Evolutionary conservation across 2,888 invertebrate species (phyloP), one percentile per base, ranked within the genome.

Genomic region (Thecophora atra): DNA sequence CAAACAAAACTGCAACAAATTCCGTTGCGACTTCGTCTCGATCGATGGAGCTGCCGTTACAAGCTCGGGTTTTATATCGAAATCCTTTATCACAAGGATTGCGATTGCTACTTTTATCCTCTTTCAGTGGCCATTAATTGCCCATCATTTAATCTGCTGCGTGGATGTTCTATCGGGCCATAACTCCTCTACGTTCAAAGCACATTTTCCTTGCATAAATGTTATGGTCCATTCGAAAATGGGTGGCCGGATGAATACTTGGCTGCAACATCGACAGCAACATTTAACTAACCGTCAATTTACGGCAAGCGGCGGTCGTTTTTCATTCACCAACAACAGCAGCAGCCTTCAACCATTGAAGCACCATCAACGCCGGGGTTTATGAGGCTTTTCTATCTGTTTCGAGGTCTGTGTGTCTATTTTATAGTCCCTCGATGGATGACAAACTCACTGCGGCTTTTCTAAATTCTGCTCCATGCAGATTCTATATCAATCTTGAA

Each of bases 201-300:
- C 21, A 13, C 8, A 54, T 1, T 3, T 21, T 54, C 54, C 19
- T 5, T 6, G 3, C 24, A 19, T 54, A 54, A 54, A 54, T 11
- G 19, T 54, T 54, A 19, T 21, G 54, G 21, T 19, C 21, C 21
- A 21, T 21, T 15, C 54, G 4, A 54, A n/a, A 51, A 51, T 17
- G 51, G 54, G 54, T 21, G 19, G 54, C 24, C 24, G 19, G 24
- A 54, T 24, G 54, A 54, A 58, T 6, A 7, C 58, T 56, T 68
- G 30, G 37, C 54, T 67, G 11, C 68, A 58, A 17, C 11, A 56
- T 15, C 26, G 13, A 68, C 24, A 68, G 58, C 26, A 47, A 58
- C 68, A 68, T 58, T 58, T 58, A 58, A 58, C 68, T 56, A 58
- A 68, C 42, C n/a, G 44, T 56, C 56, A 68, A 68, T 58, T 68